Base-by-base conservation (phyloP, 2,888 invertebrate genomes). In the Idaea aversata region DNA sequence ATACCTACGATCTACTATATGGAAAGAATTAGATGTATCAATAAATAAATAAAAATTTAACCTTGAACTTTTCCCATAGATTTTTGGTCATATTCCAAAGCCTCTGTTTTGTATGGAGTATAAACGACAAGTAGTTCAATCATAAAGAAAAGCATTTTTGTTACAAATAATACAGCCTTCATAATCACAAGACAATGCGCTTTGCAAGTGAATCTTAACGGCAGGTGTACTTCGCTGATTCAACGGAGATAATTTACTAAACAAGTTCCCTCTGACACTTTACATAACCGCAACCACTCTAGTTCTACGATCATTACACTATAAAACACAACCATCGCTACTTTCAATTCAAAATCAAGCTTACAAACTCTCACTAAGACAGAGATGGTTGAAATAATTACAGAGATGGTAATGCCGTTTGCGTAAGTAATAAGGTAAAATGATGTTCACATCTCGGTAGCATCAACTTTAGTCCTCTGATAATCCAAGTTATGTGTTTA, bases 201-300 rank as follows among this genome's bases (percentile, higher is more conserved):
- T 47, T 47, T 10, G 47, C 47, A 47, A 47, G 47, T 38, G 38
- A 38, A 38, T 38, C 38, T 38, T 10, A 38, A 38, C 81, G 86
- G 89, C 91, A 91, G 91, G 91, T 91, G 91, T 81, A 88, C 71
- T 79, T 87, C 84, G 47, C 13, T 86, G 88, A 90, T 91, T 88
- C 88, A 77, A 83, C 77, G 84, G 84, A 81, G 90, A 90, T 90
- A 90, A 90, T 91, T 90, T 90, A 84, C 90, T 85, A 90, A 90
- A 91, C 91, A 84, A 88, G 91, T 91, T 91, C 81, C 81, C 77
- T 75, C 87, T 85, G 84, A 86, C 87, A 87, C 84, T 83, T 85
- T 75, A 75, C 79, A 63, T 63, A 57, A 72, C 75, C 61, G 73
- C 63, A 5, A 61, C 65, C 72, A 65, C 35, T 4, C 65, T 16